Percentiles rank a stretch among this genome's conserved stretches.
Conservation (phyloP, 2,797 vertebrate genomes). For the Trematomus bernacchii region DNA sequence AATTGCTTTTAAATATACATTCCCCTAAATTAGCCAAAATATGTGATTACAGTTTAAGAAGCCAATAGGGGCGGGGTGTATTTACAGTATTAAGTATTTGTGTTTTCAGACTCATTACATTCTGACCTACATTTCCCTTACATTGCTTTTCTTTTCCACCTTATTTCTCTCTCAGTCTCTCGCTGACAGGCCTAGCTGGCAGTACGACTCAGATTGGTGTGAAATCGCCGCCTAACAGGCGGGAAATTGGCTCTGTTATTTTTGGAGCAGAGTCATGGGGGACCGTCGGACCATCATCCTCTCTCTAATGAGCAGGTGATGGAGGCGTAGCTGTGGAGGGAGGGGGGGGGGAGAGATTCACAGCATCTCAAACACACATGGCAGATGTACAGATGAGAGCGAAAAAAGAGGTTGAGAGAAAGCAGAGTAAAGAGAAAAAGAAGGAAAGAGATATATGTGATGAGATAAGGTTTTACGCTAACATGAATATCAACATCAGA, state of each 20-base stretch:
- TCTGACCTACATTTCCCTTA: slow-evolving; percentile 61
- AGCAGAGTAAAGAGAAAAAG: slow-evolving; percentile 18
- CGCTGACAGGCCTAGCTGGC: slow-evolving; percentile 66
- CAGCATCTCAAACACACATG: slow-evolving; percentile 46
- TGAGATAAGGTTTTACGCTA: slow-evolving; percentile 3
- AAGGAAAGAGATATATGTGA: background rate
- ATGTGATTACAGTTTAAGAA: background rate
- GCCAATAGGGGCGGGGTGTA: slow-evolving; percentile 15
- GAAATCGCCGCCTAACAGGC: slow-evolving; percentile 86
- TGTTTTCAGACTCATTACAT: slow-evolving; percentile 56
- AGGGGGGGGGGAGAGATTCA: slow-evolving; percentile 9
- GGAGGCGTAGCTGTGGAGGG: slow-evolving; percentile 55
- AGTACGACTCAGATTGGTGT: slow-evolving; percentile 85
- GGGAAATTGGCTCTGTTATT: slow-evolving; percentile 88
- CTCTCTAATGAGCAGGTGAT: slow-evolving; percentile 82
- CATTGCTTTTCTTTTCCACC: slow-evolving; percentile 47
- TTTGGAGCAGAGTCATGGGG: slow-evolving; percentile 83
- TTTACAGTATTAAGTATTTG: slow-evolving; percentile 37
- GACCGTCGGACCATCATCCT: slow-evolving; percentile 78
- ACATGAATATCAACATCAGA: slow-evolving; percentile 43
- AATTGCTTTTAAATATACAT: background rate
- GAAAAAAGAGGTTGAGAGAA: slow-evolving; percentile 17
- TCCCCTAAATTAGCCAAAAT: background rate
- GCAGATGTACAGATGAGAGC: slow-evolving; percentile 55
- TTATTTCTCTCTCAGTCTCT: slow-evolving; percentile 32